Conservation (phyloP, 2,888 invertebrate genomes). For the Hydropsyche betteni region DNA sequence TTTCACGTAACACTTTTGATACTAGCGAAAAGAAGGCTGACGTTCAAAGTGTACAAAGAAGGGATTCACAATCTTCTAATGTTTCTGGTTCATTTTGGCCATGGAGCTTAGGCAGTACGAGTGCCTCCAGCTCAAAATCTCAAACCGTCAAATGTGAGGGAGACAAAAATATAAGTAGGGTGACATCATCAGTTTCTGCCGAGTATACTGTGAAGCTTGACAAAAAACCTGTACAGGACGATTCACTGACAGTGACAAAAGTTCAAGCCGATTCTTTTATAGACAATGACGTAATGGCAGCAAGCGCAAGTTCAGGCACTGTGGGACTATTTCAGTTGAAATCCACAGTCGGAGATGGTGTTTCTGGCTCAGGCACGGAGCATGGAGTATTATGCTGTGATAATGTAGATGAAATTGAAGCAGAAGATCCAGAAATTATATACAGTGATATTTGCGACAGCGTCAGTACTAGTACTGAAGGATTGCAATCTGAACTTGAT, state of each 20-base stretch:
- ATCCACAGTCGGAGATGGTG: background rate
- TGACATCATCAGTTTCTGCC: slow-evolving; percentile 30
- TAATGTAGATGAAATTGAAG: slow-evolving; percentile 45
- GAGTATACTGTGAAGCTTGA: slow-evolving; percentile 46
- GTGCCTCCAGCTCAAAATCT: slow-evolving; percentile 11
- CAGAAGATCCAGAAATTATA: slow-evolving; percentile 21
- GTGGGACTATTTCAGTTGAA: background rate
- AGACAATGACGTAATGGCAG: background rate
- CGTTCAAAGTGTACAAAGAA: slow-evolving; percentile 36
- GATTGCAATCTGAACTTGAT: background rate
- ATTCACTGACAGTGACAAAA: background rate
- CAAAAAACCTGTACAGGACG: slow-evolving; percentile 7
- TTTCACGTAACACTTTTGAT: slow-evolving; percentile 61
- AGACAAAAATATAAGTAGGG: slow-evolving; percentile 52
- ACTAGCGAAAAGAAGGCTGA: slow-evolving; percentile 58
- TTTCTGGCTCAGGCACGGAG: slow-evolving; percentile 5
- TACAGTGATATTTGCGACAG: slow-evolving; percentile 17
- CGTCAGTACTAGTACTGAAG: background rate
- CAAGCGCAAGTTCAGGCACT: background rate
- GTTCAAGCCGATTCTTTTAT: background rate
- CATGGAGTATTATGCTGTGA: slow-evolving; percentile 45
- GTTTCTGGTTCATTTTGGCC: slow-evolving; percentile 62
- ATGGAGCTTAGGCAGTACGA: slow-evolving; percentile 56
- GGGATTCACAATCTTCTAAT: slow-evolving; percentile 44
- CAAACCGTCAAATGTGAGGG: slow-evolving; percentile 56